Percentiles rank a stretch among this genome's conserved stretches.
Evolutionary conservation across 2,797 vertebrate genomes (phyloP).

Genomic region (Paratrypauchen microcephalus): DNA sequence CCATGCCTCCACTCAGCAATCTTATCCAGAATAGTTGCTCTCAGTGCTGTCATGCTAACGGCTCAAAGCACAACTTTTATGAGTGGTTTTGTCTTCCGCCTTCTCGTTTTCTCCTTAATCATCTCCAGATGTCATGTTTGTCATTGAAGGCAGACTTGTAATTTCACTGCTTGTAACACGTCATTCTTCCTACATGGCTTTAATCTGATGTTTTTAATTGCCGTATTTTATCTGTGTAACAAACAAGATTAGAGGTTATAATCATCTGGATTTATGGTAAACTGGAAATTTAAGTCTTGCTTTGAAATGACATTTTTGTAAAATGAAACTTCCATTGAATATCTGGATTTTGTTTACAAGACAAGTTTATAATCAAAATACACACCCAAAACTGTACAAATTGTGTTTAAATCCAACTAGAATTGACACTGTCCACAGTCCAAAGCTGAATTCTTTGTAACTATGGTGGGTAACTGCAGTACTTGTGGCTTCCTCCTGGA

Average conservation of each 20-base stretch:
- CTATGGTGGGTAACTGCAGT: neutral
- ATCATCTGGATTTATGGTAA: neutral
- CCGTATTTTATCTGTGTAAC: neutral
- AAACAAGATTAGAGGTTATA: neutral
- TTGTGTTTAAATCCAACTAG: neutral
- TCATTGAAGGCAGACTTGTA: conserved; percentile 1
- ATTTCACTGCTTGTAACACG: conserved; percentile 3
- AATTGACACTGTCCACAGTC: neutral
- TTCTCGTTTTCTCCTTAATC: conserved; percentile 28
- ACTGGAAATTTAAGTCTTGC: neutral
- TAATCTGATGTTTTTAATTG: neutral
- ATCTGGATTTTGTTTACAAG: neutral
- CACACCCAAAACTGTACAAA: neutral
- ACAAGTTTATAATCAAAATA: neutral
- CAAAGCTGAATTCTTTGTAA: neutral
- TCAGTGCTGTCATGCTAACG: conserved; percentile 35
- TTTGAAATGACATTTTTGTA: neutral
- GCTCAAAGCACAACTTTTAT: conserved; percentile 42
- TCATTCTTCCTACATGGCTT: conserved; percentile 20
- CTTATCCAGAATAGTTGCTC: conserved; percentile 23
- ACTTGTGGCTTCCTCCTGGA: neutral
- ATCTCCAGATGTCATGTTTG: conserved; percentile 36
- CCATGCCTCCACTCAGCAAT: conserved; percentile 29
- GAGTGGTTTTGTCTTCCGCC: conserved; percentile 22
- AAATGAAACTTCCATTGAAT: neutral